Percentiles rank a stretch among this genome's conserved stretches.
These are phyloP conservation scores for Lamprotornis superbus DNA, from an alignment of 2,113 vertebrate species.

Conservation along the genomic window DNA sequence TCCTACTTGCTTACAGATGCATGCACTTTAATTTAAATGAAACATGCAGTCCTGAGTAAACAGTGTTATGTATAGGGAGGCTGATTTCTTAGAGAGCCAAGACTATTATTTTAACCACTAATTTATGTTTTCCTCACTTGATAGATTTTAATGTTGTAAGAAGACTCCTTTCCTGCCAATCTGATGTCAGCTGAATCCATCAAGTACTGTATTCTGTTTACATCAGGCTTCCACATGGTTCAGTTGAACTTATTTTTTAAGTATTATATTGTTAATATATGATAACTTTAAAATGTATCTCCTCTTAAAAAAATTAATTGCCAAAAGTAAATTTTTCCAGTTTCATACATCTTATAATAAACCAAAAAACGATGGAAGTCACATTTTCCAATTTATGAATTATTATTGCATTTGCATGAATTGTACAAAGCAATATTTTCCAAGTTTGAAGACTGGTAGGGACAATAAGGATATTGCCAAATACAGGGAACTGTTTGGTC, in stretches of 20 bases:
- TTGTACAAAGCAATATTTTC: not conserved
- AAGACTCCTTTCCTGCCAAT: not conserved
- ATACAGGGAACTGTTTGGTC: not conserved
- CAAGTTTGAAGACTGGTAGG: not conserved
- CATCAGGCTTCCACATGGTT: not conserved
- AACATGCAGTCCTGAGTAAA: not conserved
- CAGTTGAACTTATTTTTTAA: not conserved
- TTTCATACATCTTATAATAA: not conserved
- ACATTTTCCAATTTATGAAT: not conserved
- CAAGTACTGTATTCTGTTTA: not conserved
- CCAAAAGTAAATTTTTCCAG: not conserved
- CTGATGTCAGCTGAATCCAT: not conserved
- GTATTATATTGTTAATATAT: not conserved
- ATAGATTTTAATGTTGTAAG: not conserved
- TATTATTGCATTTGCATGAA: not conserved
- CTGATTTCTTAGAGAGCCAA: constrained; percentile 8
- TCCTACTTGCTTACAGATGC: not conserved
- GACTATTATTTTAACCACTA: constrained; percentile 6
- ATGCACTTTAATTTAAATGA: not conserved
- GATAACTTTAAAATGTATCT: not conserved
- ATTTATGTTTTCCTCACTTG: constrained; percentile 14
- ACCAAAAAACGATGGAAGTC: not conserved
- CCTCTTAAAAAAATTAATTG: not conserved
- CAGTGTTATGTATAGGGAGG: not conserved
- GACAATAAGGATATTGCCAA: not conserved